phyloP scores from a whole-genome alignment of 2,888 invertebrate genomes.

The Crematogaster levior region DNA sequence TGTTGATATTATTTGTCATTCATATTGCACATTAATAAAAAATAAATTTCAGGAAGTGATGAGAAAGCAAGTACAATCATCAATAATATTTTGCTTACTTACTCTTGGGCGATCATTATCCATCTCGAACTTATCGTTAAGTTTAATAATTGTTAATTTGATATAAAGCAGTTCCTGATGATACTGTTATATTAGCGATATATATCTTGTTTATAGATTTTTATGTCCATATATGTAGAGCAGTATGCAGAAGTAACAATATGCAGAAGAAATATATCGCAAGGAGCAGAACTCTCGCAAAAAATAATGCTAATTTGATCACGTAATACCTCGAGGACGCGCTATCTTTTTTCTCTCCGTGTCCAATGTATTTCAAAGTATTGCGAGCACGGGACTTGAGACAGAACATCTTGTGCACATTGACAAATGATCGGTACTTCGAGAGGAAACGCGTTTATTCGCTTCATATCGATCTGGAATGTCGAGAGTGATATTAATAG shows the following conservation, averaged over 20 bases:
- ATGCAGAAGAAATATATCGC: not conserved
- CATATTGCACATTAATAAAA: not conserved
- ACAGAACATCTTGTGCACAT: not conserved
- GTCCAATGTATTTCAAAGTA: not conserved
- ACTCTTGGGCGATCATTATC: slow-evolving; percentile 24
- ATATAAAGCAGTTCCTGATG: not conserved
- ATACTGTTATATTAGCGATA: not conserved
- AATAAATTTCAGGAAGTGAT: not conserved
- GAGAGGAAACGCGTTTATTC: slow-evolving; percentile 20
- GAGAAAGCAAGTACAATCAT: not conserved
- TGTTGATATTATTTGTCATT: not conserved
- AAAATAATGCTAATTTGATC: slow-evolving; percentile 11
- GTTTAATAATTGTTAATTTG: slow-evolving; percentile 6
- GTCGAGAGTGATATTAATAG: slow-evolving; percentile 36
- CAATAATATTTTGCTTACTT: not conserved
- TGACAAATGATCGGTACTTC: slow-evolving; percentile 12
- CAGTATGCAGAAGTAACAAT: not conserved
- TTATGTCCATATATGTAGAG: not conserved
- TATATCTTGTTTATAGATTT: not conserved
- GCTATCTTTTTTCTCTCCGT: not conserved
- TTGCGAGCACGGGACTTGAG: not conserved
- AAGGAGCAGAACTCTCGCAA: not conserved
- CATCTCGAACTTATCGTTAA: not conserved
- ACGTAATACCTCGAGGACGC: not conserved
- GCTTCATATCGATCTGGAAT: slow-evolving; percentile 40